A percentile compares a stretch with the other conserved stretches of the same genome.
Conservation (phyloP, 1,140 invertebrate species). For the Plutomurus gul region DNA sequence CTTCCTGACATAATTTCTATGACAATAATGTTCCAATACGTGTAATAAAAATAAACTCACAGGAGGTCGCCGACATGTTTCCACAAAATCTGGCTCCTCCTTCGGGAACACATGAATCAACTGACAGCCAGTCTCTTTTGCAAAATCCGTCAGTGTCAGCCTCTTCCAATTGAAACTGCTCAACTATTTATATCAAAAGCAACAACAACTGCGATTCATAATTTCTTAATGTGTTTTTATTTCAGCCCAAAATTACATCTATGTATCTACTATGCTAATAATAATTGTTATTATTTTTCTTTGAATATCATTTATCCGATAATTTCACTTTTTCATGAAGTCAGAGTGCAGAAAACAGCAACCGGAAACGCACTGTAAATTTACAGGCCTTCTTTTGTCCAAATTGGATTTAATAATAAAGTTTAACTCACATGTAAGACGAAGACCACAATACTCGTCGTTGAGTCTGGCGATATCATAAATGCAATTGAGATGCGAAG, state of each 20-base stretch:
- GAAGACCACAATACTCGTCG: conserved; percentile 55
- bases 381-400: too few relatives aligned
- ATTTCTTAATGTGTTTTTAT: neutral
- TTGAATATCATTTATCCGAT: neutral
- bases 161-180: conserved; percentile 52
- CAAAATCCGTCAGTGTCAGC: conserved; percentile 54
- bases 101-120: conserved; percentile 58
- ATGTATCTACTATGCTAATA: too few relatives aligned
- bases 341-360: too few relatives aligned
- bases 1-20: too few relatives aligned
- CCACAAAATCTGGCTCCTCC: conserved; percentile 57
- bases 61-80: conserved; percentile 54
- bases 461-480: conserved; percentile 56
- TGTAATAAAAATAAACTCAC: conserved; percentile 51
- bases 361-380: too few relatives aligned
- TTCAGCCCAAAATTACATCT: neutral
- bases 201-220: neutral
- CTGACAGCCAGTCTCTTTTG: conserved; percentile 56
- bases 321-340: too few relatives aligned
- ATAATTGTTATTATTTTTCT: neutral
- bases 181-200: conserved; percentile 54
- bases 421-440: conserved; percentile 54
- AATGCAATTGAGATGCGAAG: conserved; percentile 55
- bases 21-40: neutral
- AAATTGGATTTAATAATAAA: too few relatives aligned